Evolutionary conservation across 2,888 invertebrate species (phyloP).

Genomic region (Lasiommata megera): DNA sequence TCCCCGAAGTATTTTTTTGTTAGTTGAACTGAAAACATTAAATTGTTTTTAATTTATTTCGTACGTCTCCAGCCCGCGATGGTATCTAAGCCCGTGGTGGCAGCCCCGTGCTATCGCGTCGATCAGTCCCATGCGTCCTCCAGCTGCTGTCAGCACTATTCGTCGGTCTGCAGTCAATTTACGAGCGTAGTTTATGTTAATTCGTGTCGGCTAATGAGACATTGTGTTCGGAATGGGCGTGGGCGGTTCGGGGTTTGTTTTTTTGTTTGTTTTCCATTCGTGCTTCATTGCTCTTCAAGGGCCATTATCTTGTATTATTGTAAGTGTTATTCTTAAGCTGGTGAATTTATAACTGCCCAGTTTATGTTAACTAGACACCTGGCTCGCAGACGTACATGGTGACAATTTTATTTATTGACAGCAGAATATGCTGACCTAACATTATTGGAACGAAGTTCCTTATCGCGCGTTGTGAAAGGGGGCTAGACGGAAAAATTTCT

Average conservation of each 20-base stretch:
- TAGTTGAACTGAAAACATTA: not conserved
- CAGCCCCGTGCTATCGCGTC: conserved; percentile 23
- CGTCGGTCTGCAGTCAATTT: conserved; percentile 32
- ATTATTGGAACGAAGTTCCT: no score
- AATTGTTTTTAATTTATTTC: not conserved
- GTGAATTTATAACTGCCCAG: not conserved
- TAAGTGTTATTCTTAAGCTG: not conserved
- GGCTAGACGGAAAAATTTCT: no score
- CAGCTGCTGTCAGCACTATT: conserved; percentile 38
- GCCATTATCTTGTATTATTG: conserved; percentile 11
- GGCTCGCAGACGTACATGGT: not conserved
- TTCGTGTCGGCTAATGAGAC: conserved; percentile 49
- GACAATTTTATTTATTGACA: not conserved
- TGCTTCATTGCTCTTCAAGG: conserved; percentile 8
- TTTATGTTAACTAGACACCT: not conserved
- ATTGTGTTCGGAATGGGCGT: conserved; percentile 36
- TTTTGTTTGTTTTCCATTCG: conserved; percentile 4
- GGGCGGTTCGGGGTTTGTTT: conserved; percentile 26
- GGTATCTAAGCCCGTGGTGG: conserved; percentile 6
- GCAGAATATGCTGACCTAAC: no score
- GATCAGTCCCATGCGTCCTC: conserved; percentile 22
- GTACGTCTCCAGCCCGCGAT: conserved; percentile 1
- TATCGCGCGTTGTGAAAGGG: no score
- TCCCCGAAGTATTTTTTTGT: no score
- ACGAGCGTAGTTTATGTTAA: conserved; percentile 48